These are phyloP conservation scores for Odontesthes bonariensis DNA, from an alignment of 2,113 vertebrate species.

Conservation along the genomic window DNA sequence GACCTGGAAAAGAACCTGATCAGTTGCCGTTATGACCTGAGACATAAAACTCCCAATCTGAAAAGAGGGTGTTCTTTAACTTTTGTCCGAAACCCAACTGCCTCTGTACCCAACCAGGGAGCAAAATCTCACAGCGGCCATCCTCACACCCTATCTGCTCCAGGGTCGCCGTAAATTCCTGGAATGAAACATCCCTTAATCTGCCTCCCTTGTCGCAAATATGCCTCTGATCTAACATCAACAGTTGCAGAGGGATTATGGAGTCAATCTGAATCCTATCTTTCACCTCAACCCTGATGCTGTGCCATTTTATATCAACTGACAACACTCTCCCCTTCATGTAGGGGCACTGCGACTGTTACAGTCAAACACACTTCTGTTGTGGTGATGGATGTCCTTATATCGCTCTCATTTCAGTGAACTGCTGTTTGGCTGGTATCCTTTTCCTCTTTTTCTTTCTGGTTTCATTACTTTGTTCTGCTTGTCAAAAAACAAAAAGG, in stretches of 20 bases:
- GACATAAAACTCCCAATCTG: too few relatives aligned
- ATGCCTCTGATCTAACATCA: neutral
- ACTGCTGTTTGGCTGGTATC: neutral
- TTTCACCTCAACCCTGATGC: neutral
- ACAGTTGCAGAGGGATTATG: slow-evolving; percentile 25
- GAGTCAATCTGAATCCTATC: slow-evolving; percentile 13
- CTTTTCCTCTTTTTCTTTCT: slow-evolving; percentile 4
- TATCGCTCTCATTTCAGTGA: slow-evolving; percentile 18
- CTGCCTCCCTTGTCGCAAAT: neutral
- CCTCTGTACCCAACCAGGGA: too few relatives aligned
- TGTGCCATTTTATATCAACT: neutral
- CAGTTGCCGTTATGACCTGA: too few relatives aligned
- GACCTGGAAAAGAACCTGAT: too few relatives aligned
- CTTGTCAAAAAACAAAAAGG: slow-evolving; percentile 8
- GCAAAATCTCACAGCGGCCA: too few relatives aligned
- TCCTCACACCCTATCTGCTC: too few relatives aligned
- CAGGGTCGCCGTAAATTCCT: too few relatives aligned
- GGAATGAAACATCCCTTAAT: neutral
- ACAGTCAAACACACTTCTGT: neutral
- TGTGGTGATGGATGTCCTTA: slow-evolving; percentile 1
- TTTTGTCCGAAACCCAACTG: neutral
- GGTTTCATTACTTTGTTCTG: slow-evolving; percentile 37
- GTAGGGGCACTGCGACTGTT: neutral
- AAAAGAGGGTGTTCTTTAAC: too few relatives aligned
- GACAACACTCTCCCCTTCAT: slow-evolving; percentile 9